Conservation (phyloP, 2,888 invertebrate species). For the Gryllus longicercus region DNA sequence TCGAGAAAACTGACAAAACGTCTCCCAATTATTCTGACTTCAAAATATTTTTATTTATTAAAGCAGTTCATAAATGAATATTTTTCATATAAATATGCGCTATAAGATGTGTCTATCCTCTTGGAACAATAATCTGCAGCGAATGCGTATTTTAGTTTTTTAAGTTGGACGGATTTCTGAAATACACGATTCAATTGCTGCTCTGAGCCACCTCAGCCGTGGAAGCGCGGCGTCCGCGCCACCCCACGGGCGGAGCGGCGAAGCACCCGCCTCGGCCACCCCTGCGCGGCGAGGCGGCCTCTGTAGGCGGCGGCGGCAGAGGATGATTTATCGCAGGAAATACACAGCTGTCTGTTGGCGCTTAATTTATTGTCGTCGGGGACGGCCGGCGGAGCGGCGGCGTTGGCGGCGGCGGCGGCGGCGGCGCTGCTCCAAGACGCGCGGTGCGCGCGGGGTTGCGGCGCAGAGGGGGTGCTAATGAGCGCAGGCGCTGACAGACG, state of each 20-base stretch:
- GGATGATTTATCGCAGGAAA: conserved; percentile 17
- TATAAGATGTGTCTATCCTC: no score
- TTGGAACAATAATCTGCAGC: no score
- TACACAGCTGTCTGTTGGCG: conserved; percentile 17
- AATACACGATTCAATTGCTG: no score
- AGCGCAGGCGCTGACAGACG: neutral
- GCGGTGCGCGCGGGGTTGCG: neutral
- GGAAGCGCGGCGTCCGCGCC: no score
- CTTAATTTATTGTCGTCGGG: conserved; percentile 17
- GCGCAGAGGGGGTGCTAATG: neutral
- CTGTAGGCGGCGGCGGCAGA: neutral
- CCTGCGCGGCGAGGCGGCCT: neutral
- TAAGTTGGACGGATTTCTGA: no score
- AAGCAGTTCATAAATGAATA: no score
- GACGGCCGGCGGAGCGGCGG: neutral
- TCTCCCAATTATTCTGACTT: no score
- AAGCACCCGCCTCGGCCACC: neutral
- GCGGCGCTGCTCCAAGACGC: conserved; percentile 6
- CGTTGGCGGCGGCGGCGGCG: neutral
- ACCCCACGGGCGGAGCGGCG: neutral
- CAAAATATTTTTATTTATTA: no score
- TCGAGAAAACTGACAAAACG: no score
- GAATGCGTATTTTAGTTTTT: no score
- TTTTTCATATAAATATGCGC: no score
- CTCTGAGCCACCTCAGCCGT: no score